phyloP scores from a whole-genome alignment of 2,797 vertebrate species.

The Sebastes oblongus region DNA sequence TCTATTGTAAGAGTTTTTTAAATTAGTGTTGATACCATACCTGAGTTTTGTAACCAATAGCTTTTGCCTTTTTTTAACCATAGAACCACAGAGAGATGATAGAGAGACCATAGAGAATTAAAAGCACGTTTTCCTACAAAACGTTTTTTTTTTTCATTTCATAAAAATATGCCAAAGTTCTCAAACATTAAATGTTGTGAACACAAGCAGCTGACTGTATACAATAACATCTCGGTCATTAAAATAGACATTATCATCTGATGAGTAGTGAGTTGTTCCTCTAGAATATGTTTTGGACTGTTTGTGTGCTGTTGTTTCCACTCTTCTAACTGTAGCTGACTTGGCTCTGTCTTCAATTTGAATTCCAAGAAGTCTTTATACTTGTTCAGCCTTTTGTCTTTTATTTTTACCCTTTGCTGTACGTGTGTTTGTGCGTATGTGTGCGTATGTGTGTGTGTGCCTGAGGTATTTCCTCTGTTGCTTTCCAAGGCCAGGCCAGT shows the following conservation, averaged over 20 bases:
- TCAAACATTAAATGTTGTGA: not conserved
- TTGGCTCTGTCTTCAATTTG: not conserved
- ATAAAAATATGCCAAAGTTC: too few species aligned
- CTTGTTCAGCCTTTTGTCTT: slow-evolving; percentile 1
- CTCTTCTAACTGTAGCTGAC: not conserved
- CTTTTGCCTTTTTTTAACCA: too few species aligned
- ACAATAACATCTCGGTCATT: not conserved
- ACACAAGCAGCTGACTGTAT: not conserved
- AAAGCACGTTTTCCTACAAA: too few species aligned
- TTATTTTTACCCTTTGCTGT: slow-evolving; percentile 9
- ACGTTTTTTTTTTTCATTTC: too few species aligned
- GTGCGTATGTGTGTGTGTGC: not conserved
- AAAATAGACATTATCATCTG: not conserved
- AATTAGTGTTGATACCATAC: not conserved
- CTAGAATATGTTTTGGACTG: not conserved
- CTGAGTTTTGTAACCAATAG: not conserved
- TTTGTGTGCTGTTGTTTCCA: not conserved
- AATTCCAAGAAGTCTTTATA: slow-evolving; percentile 4
- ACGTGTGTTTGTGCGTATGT: not conserved
- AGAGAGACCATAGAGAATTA: not conserved
- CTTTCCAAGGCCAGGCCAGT: slow-evolving; percentile 5
- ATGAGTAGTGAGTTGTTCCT: not conserved
- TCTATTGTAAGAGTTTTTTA: rapidly evolving
- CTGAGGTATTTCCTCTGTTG: slow-evolving; percentile 41
- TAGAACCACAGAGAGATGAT: too few species aligned